Evolutionary conservation across 92 coral and sea anemone genomes (phyloP), one percentile per base, ranked within the genome.

Genomic region (Porites divaricata): DNA sequence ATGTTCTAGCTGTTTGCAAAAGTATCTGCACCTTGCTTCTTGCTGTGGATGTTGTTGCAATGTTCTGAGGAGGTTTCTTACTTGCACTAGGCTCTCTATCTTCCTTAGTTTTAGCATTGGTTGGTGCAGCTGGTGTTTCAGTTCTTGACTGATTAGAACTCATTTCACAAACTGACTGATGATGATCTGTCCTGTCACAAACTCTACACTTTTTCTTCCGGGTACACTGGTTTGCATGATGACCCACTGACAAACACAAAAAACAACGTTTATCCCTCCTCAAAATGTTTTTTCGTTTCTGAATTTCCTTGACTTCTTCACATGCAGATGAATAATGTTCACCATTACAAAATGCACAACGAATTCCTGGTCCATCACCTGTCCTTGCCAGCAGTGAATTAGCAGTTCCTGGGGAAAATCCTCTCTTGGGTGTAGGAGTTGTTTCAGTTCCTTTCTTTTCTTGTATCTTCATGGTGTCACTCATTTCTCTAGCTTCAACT

Each of bases 91-190:
- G 16, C 16, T 56, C 4, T 10, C 61, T 56, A 16, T 11, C 16
- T 56, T 11, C 12, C 12, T 8, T 56, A 56, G 61, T 11, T 16
- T 56, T 16, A 56, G 4, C 61, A 56, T 56, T 56, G 12, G 61
- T 10, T 16, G 61, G 22, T 2, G 20, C 15, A 45, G 25, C 41
- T 22, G 71, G 71, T 66, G 71, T 66, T 21, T 66, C 41, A 9
- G 71, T 22, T 4, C 49, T 21, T 4, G 35, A 12, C 25, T 20
- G 71, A 45, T 6, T 20, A 22, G 71, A 13, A 22, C 49, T 66
- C 41, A 12, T 66, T 25, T 66, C 71, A 66, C 75, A 84, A 84
- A 84, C 49, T 54, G 88, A 41, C 28, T 84, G 88, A 53, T 84
- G 88, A 73, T 84, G 81, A 70, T 53, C 35, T 26, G 35, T 81